phyloP scores from a whole-genome alignment of 2,113 vertebrate species.

The Oryzias curvinotus region DNA sequence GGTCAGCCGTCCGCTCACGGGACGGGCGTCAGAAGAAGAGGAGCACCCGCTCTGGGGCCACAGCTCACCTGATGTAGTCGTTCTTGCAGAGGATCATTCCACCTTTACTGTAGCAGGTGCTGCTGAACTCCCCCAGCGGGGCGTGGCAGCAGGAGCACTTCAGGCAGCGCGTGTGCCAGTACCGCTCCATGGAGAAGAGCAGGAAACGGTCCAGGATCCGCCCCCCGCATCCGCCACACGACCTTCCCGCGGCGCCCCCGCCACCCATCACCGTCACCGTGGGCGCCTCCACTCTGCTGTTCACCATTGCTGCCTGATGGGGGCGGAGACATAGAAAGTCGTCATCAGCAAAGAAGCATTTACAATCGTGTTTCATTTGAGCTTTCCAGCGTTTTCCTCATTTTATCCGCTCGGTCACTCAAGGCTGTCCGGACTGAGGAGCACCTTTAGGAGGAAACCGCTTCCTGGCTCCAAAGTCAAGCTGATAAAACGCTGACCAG shows the following conservation, averaged over 20 bases:
- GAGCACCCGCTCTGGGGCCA: no score
- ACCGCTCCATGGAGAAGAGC: slow-evolving; percentile 84
- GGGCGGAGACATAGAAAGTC: not conserved
- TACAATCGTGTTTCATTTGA: no score
- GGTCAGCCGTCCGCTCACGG: no score
- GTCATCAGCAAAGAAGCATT: no score
- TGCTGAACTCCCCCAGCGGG: slow-evolving; percentile 83
- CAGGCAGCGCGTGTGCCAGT: slow-evolving; percentile 84
- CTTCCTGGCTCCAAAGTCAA: no score
- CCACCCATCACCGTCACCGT: slow-evolving; percentile 69
- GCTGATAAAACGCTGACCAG: no score
- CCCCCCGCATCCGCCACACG: slow-evolving; percentile 82
- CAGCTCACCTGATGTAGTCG: slow-evolving; percentile 81
- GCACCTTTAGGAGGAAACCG: no score
- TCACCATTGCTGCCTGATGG: slow-evolving; percentile 74
- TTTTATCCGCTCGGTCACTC: no score
- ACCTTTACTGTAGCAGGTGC: slow-evolving; percentile 83
- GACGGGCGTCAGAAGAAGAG: no score
- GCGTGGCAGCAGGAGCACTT: slow-evolving; percentile 85
- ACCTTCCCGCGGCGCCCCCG: slow-evolving; percentile 61
- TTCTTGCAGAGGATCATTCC: slow-evolving; percentile 84
- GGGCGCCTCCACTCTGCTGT: slow-evolving; percentile 75
- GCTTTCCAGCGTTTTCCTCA: no score
- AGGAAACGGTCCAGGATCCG: slow-evolving; percentile 82
- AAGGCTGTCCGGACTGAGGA: no score